phyloP scores from a whole-genome alignment of 1,140 invertebrate genomes.

The Belonocnema kinseyi region DNA sequence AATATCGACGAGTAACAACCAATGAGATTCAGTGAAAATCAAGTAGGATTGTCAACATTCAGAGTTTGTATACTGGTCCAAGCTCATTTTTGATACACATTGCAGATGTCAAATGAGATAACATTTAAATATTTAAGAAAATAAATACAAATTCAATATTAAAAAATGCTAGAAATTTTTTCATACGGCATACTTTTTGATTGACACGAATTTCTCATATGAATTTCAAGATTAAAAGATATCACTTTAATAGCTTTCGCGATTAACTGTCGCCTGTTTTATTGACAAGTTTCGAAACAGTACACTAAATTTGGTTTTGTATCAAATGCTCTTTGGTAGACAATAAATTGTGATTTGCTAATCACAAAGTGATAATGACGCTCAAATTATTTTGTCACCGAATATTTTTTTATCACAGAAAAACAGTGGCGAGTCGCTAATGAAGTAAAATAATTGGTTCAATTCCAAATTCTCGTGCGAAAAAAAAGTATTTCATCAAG shows the following conservation, averaged over 20 bases:
- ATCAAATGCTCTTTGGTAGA: conserved; percentile 3
- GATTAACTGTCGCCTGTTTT: no score
- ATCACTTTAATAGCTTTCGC: no score
- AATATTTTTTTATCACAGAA: neutral
- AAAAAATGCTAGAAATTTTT: neutral
- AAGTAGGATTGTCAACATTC: no score
- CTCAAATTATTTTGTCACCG: neutral
- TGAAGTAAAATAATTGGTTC: neutral
- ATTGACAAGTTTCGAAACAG: neutral
- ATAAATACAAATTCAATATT: neutral
- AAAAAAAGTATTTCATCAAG: no score
- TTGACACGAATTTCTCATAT: no score
- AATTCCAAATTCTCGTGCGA: neutral
- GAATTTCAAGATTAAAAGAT: no score
- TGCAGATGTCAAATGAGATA: no score
- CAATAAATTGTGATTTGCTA: neutral
- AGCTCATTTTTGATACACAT: no score
- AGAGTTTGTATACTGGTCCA: no score
- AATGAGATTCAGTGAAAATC: no score
- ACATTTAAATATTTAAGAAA: neutral
- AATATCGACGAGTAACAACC: no score
- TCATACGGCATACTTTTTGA: neutral
- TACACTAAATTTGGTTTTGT: neutral
- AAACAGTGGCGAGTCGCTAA: neutral
- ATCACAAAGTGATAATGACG: neutral